Evolutionary conservation across 2,888 invertebrate species (phyloP).

Genomic region (Dermolepida albohirtum): DNA sequence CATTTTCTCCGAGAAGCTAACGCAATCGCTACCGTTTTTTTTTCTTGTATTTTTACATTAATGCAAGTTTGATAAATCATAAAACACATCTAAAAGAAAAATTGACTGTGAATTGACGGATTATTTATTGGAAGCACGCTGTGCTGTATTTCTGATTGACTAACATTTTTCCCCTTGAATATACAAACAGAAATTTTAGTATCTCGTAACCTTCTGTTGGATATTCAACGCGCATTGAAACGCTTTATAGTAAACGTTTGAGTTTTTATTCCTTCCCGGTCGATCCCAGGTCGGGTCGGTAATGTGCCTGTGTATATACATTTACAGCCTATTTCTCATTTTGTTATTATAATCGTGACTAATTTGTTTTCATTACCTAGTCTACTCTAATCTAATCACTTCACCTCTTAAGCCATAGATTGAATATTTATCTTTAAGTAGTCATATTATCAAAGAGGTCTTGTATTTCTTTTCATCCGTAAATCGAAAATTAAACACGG

Average conservation of each 20-base stretch:
- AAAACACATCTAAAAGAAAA: constrained; percentile 15
- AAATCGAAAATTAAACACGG: constrained; percentile 24
- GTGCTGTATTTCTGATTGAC: constrained; percentile 25
- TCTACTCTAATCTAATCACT: constrained; percentile 26
- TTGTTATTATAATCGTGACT: constrained; percentile 35
- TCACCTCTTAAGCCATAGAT: constrained; percentile 20
- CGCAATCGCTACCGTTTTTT: neutral
- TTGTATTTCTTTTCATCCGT: constrained; percentile 2
- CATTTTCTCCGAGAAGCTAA: too few relatives aligned
- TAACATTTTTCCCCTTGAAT: constrained; percentile 12
- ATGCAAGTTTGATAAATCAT: constrained; percentile 23
- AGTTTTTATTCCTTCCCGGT: constrained; percentile 18
- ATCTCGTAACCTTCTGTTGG: constrained; percentile 15
- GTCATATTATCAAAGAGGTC: constrained; percentile 18
- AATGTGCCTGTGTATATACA: constrained; percentile 7
- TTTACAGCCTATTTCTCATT: constrained; percentile 21
- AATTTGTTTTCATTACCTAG: constrained; percentile 31
- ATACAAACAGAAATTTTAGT: constrained; percentile 34
- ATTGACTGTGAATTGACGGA: constrained; percentile 19
- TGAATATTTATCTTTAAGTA: constrained; percentile 28
- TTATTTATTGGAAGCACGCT: constrained; percentile 31
- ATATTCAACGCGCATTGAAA: neutral
- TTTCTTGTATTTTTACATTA: constrained; percentile 1
- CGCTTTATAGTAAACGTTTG: constrained; percentile 1
- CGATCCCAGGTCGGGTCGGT: neutral